phyloP scores from a whole-genome alignment of 2,113 vertebrate genomes.

The Megaceryle maxima region DNA sequence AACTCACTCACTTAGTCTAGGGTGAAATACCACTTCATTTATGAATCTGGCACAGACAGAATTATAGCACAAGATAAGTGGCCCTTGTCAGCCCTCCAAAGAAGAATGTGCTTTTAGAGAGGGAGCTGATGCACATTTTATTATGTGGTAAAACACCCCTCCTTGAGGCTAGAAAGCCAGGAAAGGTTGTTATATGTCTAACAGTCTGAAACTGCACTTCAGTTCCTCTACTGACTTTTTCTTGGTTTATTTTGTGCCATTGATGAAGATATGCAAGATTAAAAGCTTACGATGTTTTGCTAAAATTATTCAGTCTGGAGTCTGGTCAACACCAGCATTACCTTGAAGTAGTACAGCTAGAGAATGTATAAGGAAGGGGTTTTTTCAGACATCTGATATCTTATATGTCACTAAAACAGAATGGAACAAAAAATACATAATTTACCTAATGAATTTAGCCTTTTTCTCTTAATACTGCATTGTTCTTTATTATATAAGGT shows the following conservation, averaged over 20 bases:
- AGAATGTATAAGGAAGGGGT: background rate
- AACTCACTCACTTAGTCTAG: background rate
- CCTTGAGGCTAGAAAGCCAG: background rate
- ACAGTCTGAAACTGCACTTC: background rate
- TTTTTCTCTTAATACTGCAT: background rate
- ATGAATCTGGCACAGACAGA: background rate
- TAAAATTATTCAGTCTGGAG: background rate
- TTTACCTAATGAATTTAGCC: background rate
- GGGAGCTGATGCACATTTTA: background rate
- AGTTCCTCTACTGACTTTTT: background rate
- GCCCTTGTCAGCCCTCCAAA: background rate
- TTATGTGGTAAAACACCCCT: background rate
- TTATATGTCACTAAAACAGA: background rate
- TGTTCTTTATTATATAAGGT: background rate
- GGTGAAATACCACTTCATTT: slow-evolving; percentile 19
- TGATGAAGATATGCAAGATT: background rate
- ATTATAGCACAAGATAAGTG: background rate
- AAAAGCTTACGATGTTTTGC: background rate
- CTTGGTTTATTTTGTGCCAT: background rate
- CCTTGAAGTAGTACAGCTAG: background rate
- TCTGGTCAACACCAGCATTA: background rate
- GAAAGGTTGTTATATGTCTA: background rate
- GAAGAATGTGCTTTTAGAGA: slow-evolving; percentile 12
- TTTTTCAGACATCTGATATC: background rate
- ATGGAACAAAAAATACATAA: background rate